Evolutionary conservation across 2,113 vertebrate species (phyloP).

Genomic region (Sapayoa aenigma): DNA sequence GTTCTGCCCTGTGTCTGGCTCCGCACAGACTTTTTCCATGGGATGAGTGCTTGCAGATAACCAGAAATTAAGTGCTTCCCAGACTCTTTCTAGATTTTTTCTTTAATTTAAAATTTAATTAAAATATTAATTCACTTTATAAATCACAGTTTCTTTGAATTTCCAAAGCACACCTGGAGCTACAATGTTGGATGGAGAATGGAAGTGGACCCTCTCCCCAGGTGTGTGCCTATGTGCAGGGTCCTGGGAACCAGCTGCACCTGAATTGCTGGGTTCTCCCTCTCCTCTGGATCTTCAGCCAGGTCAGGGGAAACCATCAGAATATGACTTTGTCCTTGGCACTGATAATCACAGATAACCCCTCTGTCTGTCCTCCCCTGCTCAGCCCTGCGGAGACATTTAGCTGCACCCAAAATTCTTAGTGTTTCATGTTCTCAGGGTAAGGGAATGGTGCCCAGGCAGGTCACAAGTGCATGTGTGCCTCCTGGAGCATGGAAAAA

Average conservation of each 20-base stretch:
- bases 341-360: fast-evolving
- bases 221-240: fast-evolving
- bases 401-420: not conserved
- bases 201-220: fast-evolving
- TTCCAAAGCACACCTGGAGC: not conserved
- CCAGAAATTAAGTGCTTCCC: not conserved
- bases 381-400: not conserved
- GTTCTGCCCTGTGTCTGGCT: not conserved
- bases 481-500: not conserved
- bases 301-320: not conserved
- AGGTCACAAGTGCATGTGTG: not conserved
- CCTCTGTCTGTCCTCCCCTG: not conserved
- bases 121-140: not conserved
- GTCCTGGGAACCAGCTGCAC: not conserved
- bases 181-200: fast-evolving
- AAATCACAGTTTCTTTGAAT: not conserved
- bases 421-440: not conserved
- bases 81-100: not conserved
- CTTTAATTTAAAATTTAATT: not conserved
- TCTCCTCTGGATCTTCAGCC: not conserved
- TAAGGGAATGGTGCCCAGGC: fast-evolving
- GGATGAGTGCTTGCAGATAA: not conserved
- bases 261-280: not conserved
- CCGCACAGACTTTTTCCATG: not conserved
- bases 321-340: not conserved